A percentile compares a stretch with the other conserved stretches of the same genome.
These are phyloP conservation scores for Epirrhoe alternata DNA, from an alignment of 2,888 invertebrate species.

Conservation along the genomic window DNA sequence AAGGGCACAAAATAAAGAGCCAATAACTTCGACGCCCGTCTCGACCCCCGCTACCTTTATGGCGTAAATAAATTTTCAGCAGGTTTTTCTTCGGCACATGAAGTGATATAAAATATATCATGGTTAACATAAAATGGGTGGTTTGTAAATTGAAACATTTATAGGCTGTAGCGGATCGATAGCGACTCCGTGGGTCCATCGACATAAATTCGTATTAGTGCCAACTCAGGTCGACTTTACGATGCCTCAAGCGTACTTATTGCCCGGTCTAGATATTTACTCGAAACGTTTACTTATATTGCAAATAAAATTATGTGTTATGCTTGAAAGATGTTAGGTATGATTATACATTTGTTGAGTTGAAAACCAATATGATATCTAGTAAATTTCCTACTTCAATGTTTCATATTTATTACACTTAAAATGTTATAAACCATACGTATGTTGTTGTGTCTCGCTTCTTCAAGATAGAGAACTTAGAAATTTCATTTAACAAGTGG, in stretches of 20 bases:
- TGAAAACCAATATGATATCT: background rate
- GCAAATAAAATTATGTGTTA: slow-evolving; percentile 55
- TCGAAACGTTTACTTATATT: slow-evolving; percentile 61
- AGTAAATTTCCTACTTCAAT: background rate
- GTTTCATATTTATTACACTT: background rate
- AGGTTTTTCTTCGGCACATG: slow-evolving; percentile 43
- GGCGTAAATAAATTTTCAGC: slow-evolving; percentile 38
- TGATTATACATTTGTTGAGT: background rate
- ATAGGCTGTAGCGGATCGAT: slow-evolving; percentile 75
- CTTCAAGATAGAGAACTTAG: slow-evolving; percentile 3
- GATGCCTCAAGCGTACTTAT: slow-evolving; percentile 77
- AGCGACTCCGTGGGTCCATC: slow-evolving; percentile 70
- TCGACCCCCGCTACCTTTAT: slow-evolving; percentile 37
- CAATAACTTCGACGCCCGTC: slow-evolving; percentile 32
- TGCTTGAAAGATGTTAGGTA: slow-evolving; percentile 20
- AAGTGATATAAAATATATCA: slow-evolving; percentile 51
- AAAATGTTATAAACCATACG: background rate
- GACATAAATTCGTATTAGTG: slow-evolving; percentile 84
- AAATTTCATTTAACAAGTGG: slow-evolving; percentile 42
- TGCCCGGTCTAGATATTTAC: slow-evolving; percentile 71
- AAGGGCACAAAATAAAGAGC: slow-evolving; percentile 33
- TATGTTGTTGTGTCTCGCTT: background rate
- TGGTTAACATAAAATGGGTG: slow-evolving; percentile 60
- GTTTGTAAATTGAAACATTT: slow-evolving; percentile 79
- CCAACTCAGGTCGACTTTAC: slow-evolving; percentile 83